Evolutionary conservation across 1,140 invertebrate genomes (phyloP), one percentile per base, ranked within the genome.

Genomic region (Lordiphosa mommai): DNA sequence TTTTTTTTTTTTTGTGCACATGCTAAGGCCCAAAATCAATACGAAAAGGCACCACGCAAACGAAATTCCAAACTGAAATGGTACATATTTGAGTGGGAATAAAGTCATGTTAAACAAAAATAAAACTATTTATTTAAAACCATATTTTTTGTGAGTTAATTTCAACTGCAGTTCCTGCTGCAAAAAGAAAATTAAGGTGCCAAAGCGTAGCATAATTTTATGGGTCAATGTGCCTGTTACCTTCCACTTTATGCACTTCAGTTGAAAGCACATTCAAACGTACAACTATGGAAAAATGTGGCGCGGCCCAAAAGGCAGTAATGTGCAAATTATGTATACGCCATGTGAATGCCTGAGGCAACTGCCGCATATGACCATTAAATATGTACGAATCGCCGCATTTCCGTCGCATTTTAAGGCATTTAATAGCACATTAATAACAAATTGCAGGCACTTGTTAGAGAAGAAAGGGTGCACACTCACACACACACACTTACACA

Each of bases 301-400:
- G 6, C 14, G 20, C 38, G 37, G 17, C 9, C 9, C 33, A 50
- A 37, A 50, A 33, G 30, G 17, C 8, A 48, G 14, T 14, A 65
- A 74, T 70, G 61, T 60, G 65, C 60, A 80, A 80, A 70, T 80
- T 43, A 58, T 51, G 48, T 55, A 69, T 61, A 61, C 50, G 67
- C 58, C 41, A 49, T 43, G 27, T 65, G 48, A 40, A 50, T 49
- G 33, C 23, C 16, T 27, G 23, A 64, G 57, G 41, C 70, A 52
- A 80, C 59, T 70, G 57, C 70, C 16, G 48, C 30, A 55, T 48
- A 47, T 58, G 41, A 30, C 67, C 61, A 82, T 84, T 82, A 82
- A 82, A 68, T 68, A 71, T 68, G 72, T 76, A 71, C 41, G 72
- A 43, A 69, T 57, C 51, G 55, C 46, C 66, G 72, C 76, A 82